Conservation (phyloP, 2,797 vertebrate genomes). For the Huso huso region DNA sequence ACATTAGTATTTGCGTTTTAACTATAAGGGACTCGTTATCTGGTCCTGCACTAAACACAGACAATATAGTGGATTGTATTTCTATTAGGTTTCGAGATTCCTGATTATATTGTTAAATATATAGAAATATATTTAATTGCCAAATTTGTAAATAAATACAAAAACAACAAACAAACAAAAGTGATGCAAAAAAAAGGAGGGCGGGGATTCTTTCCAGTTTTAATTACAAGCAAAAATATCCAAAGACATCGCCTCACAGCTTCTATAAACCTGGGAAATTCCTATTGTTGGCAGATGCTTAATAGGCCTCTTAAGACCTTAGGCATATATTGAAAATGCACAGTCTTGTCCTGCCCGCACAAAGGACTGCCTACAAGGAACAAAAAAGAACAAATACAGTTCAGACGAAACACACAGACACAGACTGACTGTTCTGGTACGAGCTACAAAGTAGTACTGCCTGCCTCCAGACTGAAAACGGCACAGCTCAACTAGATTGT, state of each 20-base stretch:
- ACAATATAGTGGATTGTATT: no score
- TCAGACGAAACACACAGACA: constrained; percentile 44
- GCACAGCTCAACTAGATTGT: constrained; percentile 32
- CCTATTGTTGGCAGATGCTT: constrained; percentile 63
- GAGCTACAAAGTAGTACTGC: constrained; percentile 35
- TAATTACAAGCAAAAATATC: constrained; percentile 33
- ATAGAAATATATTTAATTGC: no score
- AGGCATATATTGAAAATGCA: constrained; percentile 46
- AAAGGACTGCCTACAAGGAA: constrained; percentile 41
- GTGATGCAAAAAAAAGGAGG: no score
- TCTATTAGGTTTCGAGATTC: no score
- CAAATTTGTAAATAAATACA: no score
- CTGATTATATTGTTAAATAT: no score
- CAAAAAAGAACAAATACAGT: constrained; percentile 41
- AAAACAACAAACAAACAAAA: no score
- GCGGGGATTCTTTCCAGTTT: no score
- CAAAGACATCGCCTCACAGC: constrained; percentile 46
- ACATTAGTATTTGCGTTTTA: no score
- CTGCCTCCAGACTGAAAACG: constrained; percentile 21
- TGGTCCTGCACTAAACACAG: no score
- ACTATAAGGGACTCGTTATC: no score
- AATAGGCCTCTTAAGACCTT: constrained; percentile 54
- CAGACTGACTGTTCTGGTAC: constrained; percentile 23
- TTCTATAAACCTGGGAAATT: constrained; percentile 72
- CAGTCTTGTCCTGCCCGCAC: constrained; percentile 48